Base-by-base conservation (phyloP, 2,113 vertebrate genomes). In the Copsychus sechellarum region DNA sequence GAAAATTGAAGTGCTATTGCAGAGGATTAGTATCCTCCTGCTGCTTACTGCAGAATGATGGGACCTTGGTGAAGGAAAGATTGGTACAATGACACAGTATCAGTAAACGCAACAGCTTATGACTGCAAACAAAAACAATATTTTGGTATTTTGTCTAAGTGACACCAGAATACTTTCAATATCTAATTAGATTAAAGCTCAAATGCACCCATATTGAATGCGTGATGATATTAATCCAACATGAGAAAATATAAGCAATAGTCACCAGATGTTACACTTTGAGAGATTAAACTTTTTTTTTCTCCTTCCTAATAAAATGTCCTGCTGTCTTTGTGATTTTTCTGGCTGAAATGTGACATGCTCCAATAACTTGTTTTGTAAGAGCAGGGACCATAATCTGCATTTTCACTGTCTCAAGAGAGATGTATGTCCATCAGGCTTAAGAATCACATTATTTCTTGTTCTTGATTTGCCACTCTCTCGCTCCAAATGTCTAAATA, bases 231-330 rank as follows among this genome's bases (percentile, higher is more conserved):
- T 65, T 87, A 92, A 95, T 81, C 92, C 53, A 69, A 3, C 7
- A 9, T 56, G 79, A 81, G 58, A 81, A 89, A 80, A 83, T 77
- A 45, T 38, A 89, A 89, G 48, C 54, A 91, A 78, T 94, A 79
- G 29, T 96, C 53, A 93, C 76, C 88, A 96, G 93, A 96, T 97
- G 85, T 93, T 95, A 54, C 74, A 67, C 25, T 97, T 93, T 60
- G 71, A 89, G 23, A 89, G 62, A 92, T 90, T 83, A 93, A 89
- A 57, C 17, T 13, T 33, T 48, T 76, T 62, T 84, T 69, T 62
- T 24, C 33, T 43, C 43, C 29, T 48, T 57, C 24, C 29, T 74
- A 89, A 94, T 78, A 78, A 96, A 95, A 90, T 54, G 87, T 60
- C 91, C 92, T 95, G 40, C 92, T 96, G 94, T 79, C 71, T 42